phyloP scores from a whole-genome alignment of 2,888 invertebrate genomes.

The Nomada flava region DNA sequence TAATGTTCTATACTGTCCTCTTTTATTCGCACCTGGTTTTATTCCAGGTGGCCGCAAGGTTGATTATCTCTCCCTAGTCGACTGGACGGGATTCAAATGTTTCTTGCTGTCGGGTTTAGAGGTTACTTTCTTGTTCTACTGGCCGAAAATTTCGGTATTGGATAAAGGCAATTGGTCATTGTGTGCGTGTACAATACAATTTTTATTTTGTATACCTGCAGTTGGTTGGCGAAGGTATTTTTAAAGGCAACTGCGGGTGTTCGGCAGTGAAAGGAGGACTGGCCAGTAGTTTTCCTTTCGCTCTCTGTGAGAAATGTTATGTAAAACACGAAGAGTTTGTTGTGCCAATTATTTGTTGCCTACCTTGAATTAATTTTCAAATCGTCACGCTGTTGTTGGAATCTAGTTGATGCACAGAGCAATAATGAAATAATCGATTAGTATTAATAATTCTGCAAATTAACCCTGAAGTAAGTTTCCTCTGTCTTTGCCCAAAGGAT shows the following conservation, averaged over 20 bases:
- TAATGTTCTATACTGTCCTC: background rate
- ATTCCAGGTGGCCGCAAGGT: background rate
- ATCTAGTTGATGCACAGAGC: too few relatives aligned
- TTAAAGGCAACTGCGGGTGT: too few relatives aligned
- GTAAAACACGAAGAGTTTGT: too few relatives aligned
- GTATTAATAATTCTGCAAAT: background rate
- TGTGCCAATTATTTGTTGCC: too few relatives aligned
- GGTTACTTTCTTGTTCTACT: background rate
- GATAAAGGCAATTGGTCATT: background rate
- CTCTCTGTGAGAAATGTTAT: too few relatives aligned
- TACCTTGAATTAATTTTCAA: too few relatives aligned
- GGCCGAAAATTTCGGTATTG: background rate
- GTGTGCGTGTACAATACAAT: too few relatives aligned
- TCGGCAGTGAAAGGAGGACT: too few relatives aligned
- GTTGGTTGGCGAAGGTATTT: too few relatives aligned
- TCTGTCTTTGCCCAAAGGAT: background rate
- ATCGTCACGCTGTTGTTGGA: too few relatives aligned
- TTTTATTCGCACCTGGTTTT: conserved; percentile 11
- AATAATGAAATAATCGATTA: background rate
- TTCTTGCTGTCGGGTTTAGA: background rate
- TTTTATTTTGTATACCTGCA: too few relatives aligned
- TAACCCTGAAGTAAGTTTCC: background rate
- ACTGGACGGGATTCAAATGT: background rate
- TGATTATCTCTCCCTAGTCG: background rate
- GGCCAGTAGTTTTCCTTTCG: too few relatives aligned